phyloP scores from a whole-genome alignment of 2,113 vertebrate species.

The Accipiter virgatus region DNA sequence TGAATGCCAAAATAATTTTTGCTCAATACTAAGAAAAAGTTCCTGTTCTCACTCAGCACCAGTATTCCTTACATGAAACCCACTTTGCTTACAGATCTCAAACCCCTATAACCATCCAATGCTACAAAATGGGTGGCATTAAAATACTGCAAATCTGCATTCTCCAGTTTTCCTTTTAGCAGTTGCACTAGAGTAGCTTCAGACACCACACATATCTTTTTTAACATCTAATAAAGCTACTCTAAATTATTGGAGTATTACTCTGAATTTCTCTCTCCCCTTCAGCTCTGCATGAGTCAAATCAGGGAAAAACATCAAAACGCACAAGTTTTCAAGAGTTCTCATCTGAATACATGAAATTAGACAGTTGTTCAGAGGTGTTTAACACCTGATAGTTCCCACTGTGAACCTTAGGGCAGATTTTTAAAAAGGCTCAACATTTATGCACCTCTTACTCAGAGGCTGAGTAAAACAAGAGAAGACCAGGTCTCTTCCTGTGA shows the following conservation, averaged over 20 bases:
- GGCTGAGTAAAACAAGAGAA: not conserved
- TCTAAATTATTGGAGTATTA: not conserved
- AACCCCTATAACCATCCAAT: not conserved
- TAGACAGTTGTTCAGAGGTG: not conserved
- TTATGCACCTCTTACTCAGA: not conserved
- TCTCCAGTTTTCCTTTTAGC: not conserved
- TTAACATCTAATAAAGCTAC: not conserved
- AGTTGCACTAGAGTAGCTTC: not conserved
- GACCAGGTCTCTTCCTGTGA: not conserved
- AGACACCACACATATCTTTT: not conserved
- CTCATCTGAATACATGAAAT: not conserved
- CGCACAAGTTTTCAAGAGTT: not conserved
- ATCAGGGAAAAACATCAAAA: not conserved
- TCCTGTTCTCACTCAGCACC: not conserved
- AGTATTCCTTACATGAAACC: not conserved
- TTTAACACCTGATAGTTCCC: not conserved
- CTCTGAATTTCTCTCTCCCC: not conserved
- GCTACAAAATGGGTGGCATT: not conserved
- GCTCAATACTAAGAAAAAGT: not conserved
- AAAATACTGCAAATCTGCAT: not conserved
- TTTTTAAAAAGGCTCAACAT: not conserved
- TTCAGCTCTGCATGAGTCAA: not conserved
- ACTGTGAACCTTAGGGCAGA: not conserved
- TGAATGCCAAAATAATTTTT: conserved; percentile 26
- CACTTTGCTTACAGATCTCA: not conserved